Base-by-base conservation (phyloP, 2,797 vertebrate genomes). In the Muscicapa comitata region DNA sequence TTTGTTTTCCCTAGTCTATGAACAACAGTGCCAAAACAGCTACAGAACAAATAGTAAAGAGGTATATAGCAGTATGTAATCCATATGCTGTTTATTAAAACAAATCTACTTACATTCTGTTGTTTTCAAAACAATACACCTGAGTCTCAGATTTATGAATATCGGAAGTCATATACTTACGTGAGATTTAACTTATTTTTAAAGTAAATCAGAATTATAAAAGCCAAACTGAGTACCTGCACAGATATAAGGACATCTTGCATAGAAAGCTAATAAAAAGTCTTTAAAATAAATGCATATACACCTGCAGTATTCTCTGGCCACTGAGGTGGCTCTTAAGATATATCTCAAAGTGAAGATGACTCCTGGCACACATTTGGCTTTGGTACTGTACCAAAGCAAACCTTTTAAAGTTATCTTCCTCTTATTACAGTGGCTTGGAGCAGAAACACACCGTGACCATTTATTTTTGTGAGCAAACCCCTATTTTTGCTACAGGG, bases 111-210 rank as follows among this genome's bases (percentile, higher is more conserved):
- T 86, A 37, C 1, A 48, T 29, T 25, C 78, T 58, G 19, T 33
- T 88, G n/a, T 73, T 86, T 82, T 55, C 43, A 63, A 75, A 92
- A 91, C 45, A 72, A 70, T 14, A 17, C 31, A 78, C 54, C 58
- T 17, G 42, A 72, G 26, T 35, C 50, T 68, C 73, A 81, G 38
- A 57, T 68, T 53, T 75, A 29, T 72, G 51, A 89, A 38, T 84
- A 72, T 0, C 1, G 0, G 5, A 92, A 90, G 31, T 65, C 58
- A 62, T 6, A 43, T 13, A 48, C 5, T 58, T 66, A 47, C 0
- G 2, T 26, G 21, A 31, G 16, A 71, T 66, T 76, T 50, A 21
- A 45, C 14, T 31, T 43, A 35, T 38, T 65, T 76, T 45, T 16
- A 3, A 21, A 73, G 40, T 29, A 90, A 63, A 86, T 63, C 31